A percentile compares a stretch with the other conserved stretches of the same genome.
Conservation (phyloP, 2,113 vertebrate species). For the Pithys albifrons region DNA sequence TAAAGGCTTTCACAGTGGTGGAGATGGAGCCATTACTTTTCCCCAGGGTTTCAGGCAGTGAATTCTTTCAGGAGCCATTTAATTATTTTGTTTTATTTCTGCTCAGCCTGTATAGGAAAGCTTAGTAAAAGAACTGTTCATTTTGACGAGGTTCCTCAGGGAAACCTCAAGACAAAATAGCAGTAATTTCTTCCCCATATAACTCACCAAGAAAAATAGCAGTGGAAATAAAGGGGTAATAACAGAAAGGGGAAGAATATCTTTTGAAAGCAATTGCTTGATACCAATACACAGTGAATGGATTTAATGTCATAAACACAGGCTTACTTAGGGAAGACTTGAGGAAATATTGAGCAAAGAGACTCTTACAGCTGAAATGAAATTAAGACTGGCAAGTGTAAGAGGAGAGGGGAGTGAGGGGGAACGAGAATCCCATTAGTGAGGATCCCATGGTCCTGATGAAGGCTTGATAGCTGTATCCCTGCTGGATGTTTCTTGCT, state of each 20-base stretch:
- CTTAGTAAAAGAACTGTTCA: constrained; percentile 28
- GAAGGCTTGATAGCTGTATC: neutral
- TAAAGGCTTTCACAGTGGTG: constrained; percentile 2
- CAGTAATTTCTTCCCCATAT: constrained; percentile 39
- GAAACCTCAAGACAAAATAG: constrained; percentile 34
- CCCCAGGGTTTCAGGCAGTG: neutral
- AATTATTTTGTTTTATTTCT: constrained; percentile 53
- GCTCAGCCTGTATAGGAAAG: neutral
- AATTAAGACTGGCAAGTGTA: constrained; percentile 22
- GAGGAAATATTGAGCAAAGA: constrained; percentile 1
- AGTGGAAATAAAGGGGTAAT: constrained; percentile 26
- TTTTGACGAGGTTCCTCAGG: constrained; percentile 43
- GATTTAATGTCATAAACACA: constrained; percentile 26
- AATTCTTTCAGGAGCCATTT: constrained; percentile 41
- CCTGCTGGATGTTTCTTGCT: neutral
- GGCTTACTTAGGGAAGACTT: neutral
- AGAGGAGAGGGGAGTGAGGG: neutral
- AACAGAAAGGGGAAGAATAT: neutral
- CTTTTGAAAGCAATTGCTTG: constrained; percentile 27
- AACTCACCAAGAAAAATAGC: constrained; percentile 34
- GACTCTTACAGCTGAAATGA: neutral
- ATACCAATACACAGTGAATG: neutral
- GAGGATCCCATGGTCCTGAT: neutral
- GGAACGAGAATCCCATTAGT: neutral
- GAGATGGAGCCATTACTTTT: neutral